phyloP scores from a whole-genome alignment of 2,888 invertebrate species.

The Eutolmus rufibarbis region DNA sequence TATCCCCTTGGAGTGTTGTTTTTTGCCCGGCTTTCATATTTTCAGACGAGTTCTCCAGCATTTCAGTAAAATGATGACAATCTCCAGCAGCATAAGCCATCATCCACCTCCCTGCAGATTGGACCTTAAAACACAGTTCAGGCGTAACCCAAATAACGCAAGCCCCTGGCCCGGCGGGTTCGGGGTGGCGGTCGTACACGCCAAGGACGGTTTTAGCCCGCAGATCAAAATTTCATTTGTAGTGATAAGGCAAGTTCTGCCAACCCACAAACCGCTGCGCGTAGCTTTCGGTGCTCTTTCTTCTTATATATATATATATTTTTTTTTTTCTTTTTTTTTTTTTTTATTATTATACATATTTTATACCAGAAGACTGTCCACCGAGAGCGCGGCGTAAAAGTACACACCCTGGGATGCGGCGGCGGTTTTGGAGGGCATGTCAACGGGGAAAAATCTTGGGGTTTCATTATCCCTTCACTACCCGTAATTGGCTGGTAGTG shows the following conservation, averaged over 20 bases:
- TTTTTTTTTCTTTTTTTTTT: not conserved
- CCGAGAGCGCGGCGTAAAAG: not conserved
- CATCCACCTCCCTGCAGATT: constrained; percentile 14
- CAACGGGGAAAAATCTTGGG: constrained; percentile 23
- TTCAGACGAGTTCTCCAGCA: constrained; percentile 25
- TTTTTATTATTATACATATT: not conserved
- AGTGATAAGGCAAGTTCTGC: constrained; percentile 49
- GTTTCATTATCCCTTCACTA: constrained; percentile 33
- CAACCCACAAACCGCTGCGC: constrained; percentile 30
- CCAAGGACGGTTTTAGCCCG: not conserved
- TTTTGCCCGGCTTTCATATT: constrained; percentile 31
- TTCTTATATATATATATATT: not conserved
- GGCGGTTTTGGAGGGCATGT: not conserved
- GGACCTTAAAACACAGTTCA: constrained; percentile 37
- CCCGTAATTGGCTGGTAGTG: constrained; percentile 1
- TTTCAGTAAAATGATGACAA: constrained; percentile 41
- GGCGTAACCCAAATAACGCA: constrained; percentile 13
- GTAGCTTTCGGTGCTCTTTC: not conserved
- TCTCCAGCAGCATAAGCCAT: constrained; percentile 43
- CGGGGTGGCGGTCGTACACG: not conserved
- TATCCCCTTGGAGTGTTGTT: constrained; percentile 43
- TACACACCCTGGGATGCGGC: not conserved
- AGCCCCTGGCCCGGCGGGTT: not conserved
- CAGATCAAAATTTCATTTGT: constrained; percentile 47
- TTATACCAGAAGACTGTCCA: not conserved